Conservation (phyloP, 2,797 vertebrate species). For the Anguilla marmorata region DNA sequence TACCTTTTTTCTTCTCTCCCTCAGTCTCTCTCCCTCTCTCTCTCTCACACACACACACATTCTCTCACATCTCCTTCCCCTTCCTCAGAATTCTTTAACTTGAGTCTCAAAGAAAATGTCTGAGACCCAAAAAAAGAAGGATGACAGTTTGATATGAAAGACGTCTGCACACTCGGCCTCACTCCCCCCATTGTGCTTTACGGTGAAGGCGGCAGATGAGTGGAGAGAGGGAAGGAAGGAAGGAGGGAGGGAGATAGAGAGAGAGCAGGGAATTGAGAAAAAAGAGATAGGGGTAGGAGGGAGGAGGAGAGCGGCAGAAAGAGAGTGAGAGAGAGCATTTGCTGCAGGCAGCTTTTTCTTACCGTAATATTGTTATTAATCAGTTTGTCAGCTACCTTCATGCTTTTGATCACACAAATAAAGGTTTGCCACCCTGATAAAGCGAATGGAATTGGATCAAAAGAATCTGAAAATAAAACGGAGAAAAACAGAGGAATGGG, state of each 20-base stretch:
- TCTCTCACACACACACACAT: slow-evolving; percentile 37
- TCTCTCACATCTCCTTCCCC: slow-evolving; percentile 25
- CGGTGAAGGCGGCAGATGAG: background rate
- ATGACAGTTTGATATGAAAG: background rate
- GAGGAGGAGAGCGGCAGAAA: background rate
- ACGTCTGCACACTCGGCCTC: background rate
- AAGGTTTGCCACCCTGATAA: background rate
- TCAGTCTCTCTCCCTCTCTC: background rate
- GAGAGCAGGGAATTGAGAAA: background rate
- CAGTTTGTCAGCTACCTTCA: background rate
- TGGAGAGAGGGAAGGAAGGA: slow-evolving; percentile 27
- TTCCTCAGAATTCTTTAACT: slow-evolving; percentile 19
- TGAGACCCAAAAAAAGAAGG: background rate
- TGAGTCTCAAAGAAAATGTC: slow-evolving; percentile 19
- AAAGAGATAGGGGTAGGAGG: background rate
- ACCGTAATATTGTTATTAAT: background rate
- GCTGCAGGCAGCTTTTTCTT: background rate
- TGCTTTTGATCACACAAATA: background rate
- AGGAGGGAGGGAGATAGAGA: background rate
- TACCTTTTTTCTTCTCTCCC: background rate
- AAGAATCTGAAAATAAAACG: slow-evolving; percentile 6
- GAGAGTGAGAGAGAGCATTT: background rate
- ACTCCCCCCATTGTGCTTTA: background rate
- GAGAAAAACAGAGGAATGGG: background rate
- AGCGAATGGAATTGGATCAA: background rate